phyloP scores from a whole-genome alignment of 2,797 vertebrate genomes.

The Borostomias antarcticus region DNA sequence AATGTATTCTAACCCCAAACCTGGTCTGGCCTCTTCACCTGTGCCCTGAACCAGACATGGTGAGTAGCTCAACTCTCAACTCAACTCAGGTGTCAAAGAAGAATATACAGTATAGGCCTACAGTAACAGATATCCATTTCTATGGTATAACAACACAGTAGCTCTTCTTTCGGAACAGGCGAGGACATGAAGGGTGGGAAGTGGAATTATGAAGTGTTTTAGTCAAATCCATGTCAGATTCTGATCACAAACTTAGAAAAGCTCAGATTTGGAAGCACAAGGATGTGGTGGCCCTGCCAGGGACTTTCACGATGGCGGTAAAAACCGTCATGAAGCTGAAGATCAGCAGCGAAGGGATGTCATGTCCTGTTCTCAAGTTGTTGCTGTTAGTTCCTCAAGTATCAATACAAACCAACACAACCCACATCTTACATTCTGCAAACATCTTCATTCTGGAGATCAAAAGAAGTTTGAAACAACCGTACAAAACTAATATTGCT shows the following conservation, averaged over 20 bases:
- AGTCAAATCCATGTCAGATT: slow-evolving; percentile 3
- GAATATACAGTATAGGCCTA: background rate
- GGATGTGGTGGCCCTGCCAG: slow-evolving; percentile 10
- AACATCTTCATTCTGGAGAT: slow-evolving; percentile 14
- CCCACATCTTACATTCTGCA: background rate
- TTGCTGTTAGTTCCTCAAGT: background rate
- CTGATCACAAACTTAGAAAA: background rate
- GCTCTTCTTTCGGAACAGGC: background rate
- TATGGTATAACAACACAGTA: slow-evolving; percentile 3
- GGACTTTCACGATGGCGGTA: background rate
- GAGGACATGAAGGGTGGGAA: background rate
- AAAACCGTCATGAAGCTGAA: background rate
- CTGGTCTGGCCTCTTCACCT: background rate
- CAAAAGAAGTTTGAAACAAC: slow-evolving; percentile 14
- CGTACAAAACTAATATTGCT: slow-evolving; percentile 26
- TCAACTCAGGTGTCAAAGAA: background rate
- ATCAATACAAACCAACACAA: background rate
- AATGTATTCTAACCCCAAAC: too few relatives aligned
- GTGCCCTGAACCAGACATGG: background rate
- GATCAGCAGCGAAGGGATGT: background rate
- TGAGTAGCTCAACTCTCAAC: background rate
- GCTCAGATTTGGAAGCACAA: slow-evolving; percentile 21
- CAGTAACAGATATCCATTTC: slow-evolving; percentile 4
- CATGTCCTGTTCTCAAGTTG: background rate
- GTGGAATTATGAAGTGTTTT: background rate